A percentile compares a stretch with the other conserved stretches of the same genome.
These are phyloP conservation scores for Paedocypris micromegethes DNA, from an alignment of 2,797 vertebrate species.

Conservation along the genomic window DNA sequence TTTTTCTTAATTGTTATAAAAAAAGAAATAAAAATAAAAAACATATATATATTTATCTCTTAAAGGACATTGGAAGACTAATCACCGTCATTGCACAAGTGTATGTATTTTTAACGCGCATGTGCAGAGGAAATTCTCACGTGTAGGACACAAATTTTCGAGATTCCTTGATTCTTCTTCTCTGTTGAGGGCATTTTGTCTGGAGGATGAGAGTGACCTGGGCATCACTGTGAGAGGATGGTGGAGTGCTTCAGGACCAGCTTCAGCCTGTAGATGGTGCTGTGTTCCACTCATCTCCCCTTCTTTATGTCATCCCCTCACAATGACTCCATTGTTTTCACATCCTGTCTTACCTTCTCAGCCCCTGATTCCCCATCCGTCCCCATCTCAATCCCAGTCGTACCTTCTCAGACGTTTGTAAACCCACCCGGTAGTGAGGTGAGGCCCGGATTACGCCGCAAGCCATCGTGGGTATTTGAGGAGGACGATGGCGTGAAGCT, in stretches of 20 bases:
- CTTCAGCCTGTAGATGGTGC: conserved; percentile 81
- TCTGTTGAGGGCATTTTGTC: too few relatives aligned
- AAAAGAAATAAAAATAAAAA: too few relatives aligned
- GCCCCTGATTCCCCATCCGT: conserved; percentile 36
- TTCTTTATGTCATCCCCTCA: conserved; percentile 51
- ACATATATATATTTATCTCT: too few relatives aligned
- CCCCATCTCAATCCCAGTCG: conserved; percentile 1
- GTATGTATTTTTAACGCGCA: too few relatives aligned
- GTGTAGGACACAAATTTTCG: too few relatives aligned
- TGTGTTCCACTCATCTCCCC: conserved; percentile 71
- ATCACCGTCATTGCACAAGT: too few relatives aligned
- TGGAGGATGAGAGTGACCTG: neutral
- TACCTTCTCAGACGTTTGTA: conserved; percentile 19
- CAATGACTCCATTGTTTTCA: conserved; percentile 79
- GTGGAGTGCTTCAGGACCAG: neutral
- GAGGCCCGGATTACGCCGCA: conserved; percentile 41
- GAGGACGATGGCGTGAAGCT: conserved; percentile 37
- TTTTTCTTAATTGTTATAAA: too few relatives aligned
- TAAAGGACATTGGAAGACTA: too few relatives aligned
- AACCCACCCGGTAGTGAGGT: conserved; percentile 39
- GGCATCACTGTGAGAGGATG: conserved; percentile 2
- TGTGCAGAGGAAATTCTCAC: too few relatives aligned
- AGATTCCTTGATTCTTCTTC: too few relatives aligned
- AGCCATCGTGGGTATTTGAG: conserved; percentile 40
- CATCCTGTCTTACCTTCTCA: conserved; percentile 52